Evolutionary conservation across 1,140 invertebrate genomes (phyloP), one percentile per base, ranked within the genome.

Genomic region (Nymphalis io): DNA sequence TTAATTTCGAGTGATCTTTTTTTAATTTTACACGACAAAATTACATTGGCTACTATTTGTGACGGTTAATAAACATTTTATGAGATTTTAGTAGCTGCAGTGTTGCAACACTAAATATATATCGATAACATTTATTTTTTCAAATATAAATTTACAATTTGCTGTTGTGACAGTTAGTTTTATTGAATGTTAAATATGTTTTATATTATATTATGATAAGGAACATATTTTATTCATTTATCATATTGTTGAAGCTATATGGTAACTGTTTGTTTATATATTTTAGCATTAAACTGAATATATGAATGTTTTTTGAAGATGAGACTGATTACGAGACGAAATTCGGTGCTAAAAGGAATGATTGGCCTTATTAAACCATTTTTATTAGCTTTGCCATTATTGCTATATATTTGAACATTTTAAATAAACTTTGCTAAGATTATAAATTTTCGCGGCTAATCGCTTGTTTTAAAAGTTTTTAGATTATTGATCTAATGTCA

Each of bases 101-200:
- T 33, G 27, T 33, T 5, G 27, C 27, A 33, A 33, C 27, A 33
- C 27, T 27, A 2, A n/a, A n/a, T n/a, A 27, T 8, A 33, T 33
- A 51, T 20, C 16, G 16, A 48, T 48, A 48, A 48, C 42, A 69
- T 57, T 51, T 13, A n/a, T 20, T 62, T 62, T 68, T 55, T 60
- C 12, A 23, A 61, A 6, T 1, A 39, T 42, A 55, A 68, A 46
- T 48, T 68, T 68, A 44, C 66, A 61, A 61, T 61, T 53, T 55
- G 58, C 58, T 68, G 58, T 68, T 68, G 40, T 53, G 48, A 42
- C 58, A 55, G 58, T 60, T 68, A 68, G 46, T 68, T 69, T 55
- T 69, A 62, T 55, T 55, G 60, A 60, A 69, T 60, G 60, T 62
- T 69, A 42, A 51, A 61, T 68, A 60, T 61, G 44, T 68, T 68